Percentiles rank a stretch among this genome's conserved stretches.
These are phyloP conservation scores for Platysteira castanea DNA, from an alignment of 2,113 vertebrate genomes.

Conservation along the genomic window DNA sequence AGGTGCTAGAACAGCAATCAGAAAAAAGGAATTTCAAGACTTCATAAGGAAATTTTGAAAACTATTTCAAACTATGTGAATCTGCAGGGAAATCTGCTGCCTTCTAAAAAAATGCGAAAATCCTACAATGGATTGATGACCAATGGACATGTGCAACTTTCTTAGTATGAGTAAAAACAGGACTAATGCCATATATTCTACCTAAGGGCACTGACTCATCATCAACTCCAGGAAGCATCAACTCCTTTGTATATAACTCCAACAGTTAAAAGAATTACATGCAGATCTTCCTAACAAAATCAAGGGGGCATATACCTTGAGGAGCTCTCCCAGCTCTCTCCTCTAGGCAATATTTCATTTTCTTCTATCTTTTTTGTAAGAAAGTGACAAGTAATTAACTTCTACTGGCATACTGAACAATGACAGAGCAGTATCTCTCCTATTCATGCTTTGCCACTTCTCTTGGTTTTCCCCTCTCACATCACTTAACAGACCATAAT, in stretches of 20 bases:
- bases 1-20: neutral
- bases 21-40: neutral
- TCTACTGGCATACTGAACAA: neutral
- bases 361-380: neutral
- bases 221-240: neutral
- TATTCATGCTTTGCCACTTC: neutral
- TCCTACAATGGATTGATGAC: neutral
- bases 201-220: neutral
- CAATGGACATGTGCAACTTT: neutral
- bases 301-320: neutral
- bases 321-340: neutral
- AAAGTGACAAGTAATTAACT: neutral
- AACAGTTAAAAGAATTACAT: rapidly evolving
- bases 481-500: no score
- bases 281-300: neutral
- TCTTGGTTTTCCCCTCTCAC: neutral
- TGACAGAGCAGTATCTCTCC: neutral
- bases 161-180: neutral
- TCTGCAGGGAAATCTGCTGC: neutral
- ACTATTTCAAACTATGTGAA: neutral
- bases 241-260: neutral
- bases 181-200: neutral
- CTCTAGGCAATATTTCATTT: neutral
- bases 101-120: neutral
- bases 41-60: neutral